Percentiles rank a stretch among this genome's conserved stretches.
Evolutionary conservation across 2,797 vertebrate species (phyloP).

Genomic region (Sciurus vulgaris): DNA sequence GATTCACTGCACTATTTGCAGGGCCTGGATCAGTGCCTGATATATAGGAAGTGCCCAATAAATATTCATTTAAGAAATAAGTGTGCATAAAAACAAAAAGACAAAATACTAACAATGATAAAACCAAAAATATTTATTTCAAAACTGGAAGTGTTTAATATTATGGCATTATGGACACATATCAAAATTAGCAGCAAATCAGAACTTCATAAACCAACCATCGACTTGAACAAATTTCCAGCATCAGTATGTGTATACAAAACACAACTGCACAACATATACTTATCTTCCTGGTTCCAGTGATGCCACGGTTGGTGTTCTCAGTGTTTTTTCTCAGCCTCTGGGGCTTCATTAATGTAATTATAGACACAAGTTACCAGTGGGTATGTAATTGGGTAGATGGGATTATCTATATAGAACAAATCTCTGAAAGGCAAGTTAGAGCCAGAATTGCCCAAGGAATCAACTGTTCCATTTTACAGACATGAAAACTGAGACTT

Average conservation of each 20-base stretch:
- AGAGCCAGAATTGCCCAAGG: background rate
- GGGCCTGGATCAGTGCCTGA: background rate
- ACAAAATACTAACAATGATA: background rate
- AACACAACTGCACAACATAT: constrained; percentile 58
- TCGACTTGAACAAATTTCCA: constrained; percentile 60
- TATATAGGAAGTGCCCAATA: background rate
- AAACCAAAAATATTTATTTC: constrained; percentile 42
- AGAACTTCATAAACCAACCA: constrained; percentile 3
- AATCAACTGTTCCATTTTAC: constrained; percentile 16
- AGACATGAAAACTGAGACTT: constrained; percentile 46
- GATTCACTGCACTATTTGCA: background rate
- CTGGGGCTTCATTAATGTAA: constrained; percentile 76
- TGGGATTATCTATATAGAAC: constrained; percentile 19
- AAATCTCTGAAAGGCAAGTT: background rate
- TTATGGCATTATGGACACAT: background rate
- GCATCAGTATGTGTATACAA: constrained; percentile 43
- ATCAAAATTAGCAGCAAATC: background rate
- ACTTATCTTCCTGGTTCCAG: constrained; percentile 69
- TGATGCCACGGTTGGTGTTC: constrained; percentile 56
- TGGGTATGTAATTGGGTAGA: constrained; percentile 57
- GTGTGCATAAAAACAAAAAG: background rate
- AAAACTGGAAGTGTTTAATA: background rate
- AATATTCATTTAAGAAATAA: background rate
- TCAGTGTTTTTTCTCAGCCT: constrained; percentile 49
- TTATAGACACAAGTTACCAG: constrained; percentile 66